phyloP scores from a whole-genome alignment of 2,797 vertebrate genomes.

The Pipistrellus pipistrellus region DNA sequence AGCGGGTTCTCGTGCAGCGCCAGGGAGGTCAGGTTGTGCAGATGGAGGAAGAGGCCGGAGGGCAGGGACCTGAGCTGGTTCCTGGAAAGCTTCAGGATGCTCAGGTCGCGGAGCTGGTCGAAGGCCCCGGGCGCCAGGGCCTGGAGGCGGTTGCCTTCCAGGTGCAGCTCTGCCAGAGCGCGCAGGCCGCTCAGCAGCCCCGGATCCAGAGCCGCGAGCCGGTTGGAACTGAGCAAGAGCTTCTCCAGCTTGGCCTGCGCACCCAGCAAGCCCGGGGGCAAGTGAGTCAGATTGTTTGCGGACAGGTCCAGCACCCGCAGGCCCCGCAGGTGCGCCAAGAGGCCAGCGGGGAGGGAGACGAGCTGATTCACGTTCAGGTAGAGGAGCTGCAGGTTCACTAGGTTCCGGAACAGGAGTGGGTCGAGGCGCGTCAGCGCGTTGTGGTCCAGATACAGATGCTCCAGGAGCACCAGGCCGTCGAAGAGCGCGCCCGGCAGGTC shows the following conservation, averaged over 20 bases:
- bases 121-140: constrained; percentile 90
- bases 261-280: constrained; percentile 89
- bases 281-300: constrained; percentile 89
- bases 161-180: constrained; percentile 88
- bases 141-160: constrained; percentile 90
- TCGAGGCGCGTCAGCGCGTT: constrained; percentile 89
- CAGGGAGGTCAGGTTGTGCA: constrained; percentile 88
- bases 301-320: constrained; percentile 91
- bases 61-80: constrained; percentile 91
- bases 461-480: constrained; percentile 86
- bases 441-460: constrained; percentile 89
- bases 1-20: constrained; percentile 93
- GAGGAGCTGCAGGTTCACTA: constrained; percentile 87
- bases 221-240: constrained; percentile 90
- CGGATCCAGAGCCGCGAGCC: constrained; percentile 87
- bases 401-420: constrained; percentile 88
- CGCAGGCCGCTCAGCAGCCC: constrained; percentile 89
- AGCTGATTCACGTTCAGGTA: constrained; percentile 91
- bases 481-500: constrained; percentile 89
- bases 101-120: constrained; percentile 89
- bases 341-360: constrained; percentile 74
- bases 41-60: constrained; percentile 90
- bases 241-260: constrained; percentile 87
- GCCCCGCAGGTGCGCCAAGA: constrained; percentile 89
- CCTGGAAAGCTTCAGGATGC: constrained; percentile 88